phyloP scores from a whole-genome alignment of 37 sponge, comb jelly and placozoan genomes.

The Diacarnus erythraeanus region DNA sequence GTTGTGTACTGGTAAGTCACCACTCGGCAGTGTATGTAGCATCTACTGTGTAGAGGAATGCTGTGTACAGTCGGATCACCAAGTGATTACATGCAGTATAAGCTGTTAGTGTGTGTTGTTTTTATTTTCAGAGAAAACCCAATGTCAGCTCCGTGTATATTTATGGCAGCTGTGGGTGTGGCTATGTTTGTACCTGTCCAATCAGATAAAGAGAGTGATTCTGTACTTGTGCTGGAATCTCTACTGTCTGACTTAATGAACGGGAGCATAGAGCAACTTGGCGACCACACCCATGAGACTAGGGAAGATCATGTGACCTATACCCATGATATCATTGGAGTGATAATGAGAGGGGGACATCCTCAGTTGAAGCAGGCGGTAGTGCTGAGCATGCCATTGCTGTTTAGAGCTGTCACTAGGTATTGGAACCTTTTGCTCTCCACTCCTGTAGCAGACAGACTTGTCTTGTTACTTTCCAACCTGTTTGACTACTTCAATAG shows the following conservation, averaged over 20 bases:
- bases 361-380: not conserved
- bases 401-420: not conserved
- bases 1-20: too few relatives aligned
- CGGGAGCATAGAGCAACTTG: not conserved
- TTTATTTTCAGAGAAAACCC: not conserved
- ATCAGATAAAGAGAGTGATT: not conserved
- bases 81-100: not conserved
- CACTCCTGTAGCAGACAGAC: not conserved
- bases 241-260: not conserved
- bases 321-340: not conserved
- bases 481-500: slow-evolving; percentile 27
- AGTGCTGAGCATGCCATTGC: slow-evolving; percentile 1
- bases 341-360: not conserved
- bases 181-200: not conserved
- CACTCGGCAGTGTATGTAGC: too few relatives aligned
- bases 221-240: not conserved
- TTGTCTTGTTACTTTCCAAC: not conserved
- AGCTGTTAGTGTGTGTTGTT: not conserved
- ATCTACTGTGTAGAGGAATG: too few relatives aligned
- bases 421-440: not conserved
- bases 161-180: slow-evolving; percentile 12
- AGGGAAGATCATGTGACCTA: not conserved
- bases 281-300: not conserved
- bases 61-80: too few relatives aligned
- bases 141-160: not conserved